Evolutionary conservation across 1,140 invertebrate species (phyloP).

Genomic region (Camponotus vicinus): DNA sequence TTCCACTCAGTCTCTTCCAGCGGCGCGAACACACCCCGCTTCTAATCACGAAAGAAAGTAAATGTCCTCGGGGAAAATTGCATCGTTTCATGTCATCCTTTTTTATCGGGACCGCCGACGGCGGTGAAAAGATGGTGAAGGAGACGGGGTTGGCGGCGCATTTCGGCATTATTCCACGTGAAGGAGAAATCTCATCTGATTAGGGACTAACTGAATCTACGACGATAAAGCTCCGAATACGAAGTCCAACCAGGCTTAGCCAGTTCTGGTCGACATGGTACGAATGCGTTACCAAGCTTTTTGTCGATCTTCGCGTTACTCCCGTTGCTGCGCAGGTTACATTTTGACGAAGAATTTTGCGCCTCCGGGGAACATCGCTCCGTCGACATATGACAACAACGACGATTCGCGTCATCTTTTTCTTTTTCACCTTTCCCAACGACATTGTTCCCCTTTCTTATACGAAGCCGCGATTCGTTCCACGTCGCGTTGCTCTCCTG

Average conservation of each 20-base stretch:
- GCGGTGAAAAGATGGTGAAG: not conserved
- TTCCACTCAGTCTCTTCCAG: conserved; percentile 21
- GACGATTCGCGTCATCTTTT: not conserved
- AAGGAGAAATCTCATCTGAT: conserved; percentile 54
- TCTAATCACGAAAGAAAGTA: conserved; percentile 70
- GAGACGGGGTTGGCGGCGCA: not conserved
- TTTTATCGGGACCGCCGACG: conserved; percentile 12
- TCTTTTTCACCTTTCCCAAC: not conserved
- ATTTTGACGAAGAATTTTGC: conserved; percentile 59
- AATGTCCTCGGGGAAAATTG: conserved; percentile 67
- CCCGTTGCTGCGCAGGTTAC: conserved; percentile 17
- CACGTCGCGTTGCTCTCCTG: conserved; percentile 42
- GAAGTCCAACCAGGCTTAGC: conserved; percentile 60
- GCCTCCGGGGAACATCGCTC: conserved; percentile 19
- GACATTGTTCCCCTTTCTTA: conserved; percentile 52
- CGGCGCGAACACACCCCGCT: conserved; percentile 20
- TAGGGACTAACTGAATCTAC: conserved; percentile 69
- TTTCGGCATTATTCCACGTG: conserved; percentile 42
- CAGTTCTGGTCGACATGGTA: conserved; percentile 30
- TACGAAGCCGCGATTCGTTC: conserved; percentile 40
- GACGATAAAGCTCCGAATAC: conserved; percentile 76
- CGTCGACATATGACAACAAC: conserved; percentile 31
- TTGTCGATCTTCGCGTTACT: conserved; percentile 67
- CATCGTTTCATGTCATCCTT: conserved; percentile 40
- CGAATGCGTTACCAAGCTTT: conserved; percentile 68